A percentile compares a stretch with the other conserved stretches of the same genome.
These are phyloP conservation scores for Dinomys branickii DNA, from an alignment of 2,113 vertebrate genomes.

Conservation along the genomic window DNA sequence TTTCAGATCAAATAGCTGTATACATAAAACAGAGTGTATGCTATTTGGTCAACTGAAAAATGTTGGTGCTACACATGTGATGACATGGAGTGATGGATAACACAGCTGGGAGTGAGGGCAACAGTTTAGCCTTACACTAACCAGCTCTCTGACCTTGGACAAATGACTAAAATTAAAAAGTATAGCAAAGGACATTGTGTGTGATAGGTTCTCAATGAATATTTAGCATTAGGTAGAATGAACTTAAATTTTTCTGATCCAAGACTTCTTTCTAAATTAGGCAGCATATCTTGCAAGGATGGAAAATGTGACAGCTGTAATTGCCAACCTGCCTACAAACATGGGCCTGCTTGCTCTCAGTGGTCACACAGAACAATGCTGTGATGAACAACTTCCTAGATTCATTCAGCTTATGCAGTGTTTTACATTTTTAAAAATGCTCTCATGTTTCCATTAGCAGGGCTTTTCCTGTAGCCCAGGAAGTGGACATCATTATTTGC, in stretches of 20 bases:
- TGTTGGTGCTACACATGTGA: not conserved
- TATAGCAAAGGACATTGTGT: not conserved
- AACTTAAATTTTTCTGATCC: constrained; percentile 52
- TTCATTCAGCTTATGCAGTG: constrained; percentile 8
- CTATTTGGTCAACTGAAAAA: not conserved
- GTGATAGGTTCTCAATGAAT: constrained; percentile 58
- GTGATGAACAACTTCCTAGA: not conserved
- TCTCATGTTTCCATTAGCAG: not conserved
- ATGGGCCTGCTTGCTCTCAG: not conserved
- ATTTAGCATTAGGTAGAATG: constrained; percentile 50
- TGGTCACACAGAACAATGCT: not conserved
- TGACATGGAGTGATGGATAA: constrained; percentile 42
- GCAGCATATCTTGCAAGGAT: constrained; percentile 33
- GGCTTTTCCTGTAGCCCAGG: not conserved
- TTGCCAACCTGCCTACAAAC: constrained; percentile 18
- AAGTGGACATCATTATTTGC: not conserved
- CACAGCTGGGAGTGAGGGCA: not conserved
- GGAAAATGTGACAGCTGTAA: constrained; percentile 45
- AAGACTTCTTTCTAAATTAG: constrained; percentile 53
- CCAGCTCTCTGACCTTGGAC: constrained; percentile 63
- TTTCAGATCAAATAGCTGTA: not conserved
- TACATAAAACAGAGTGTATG: not conserved
- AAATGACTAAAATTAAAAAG: constrained; percentile 69
- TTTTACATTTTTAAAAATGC: not conserved
- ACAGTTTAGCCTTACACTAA: constrained; percentile 20